Evolutionary conservation across 2,113 vertebrate genomes (phyloP).

Genomic region (Hiodon alosoides): DNA sequence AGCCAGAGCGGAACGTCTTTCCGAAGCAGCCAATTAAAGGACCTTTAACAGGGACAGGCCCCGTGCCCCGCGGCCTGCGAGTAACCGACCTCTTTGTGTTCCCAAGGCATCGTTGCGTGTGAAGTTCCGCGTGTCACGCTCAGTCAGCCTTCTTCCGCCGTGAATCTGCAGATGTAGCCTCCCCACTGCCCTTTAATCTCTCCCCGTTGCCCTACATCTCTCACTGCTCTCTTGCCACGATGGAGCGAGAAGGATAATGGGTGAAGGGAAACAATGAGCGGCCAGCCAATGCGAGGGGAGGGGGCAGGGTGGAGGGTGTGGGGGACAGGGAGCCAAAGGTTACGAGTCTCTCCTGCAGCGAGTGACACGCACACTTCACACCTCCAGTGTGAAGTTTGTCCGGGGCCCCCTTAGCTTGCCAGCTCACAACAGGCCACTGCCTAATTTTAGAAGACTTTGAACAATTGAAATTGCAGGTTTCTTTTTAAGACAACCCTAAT

Average conservation of each 20-base stretch:
- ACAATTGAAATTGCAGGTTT: conserved; percentile 36
- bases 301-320: background rate
- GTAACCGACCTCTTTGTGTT: no score
- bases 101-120: no score
- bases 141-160: no score
- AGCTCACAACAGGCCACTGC: conserved; percentile 12
- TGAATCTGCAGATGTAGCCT: no score
- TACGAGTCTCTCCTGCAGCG: conserved; percentile 20
- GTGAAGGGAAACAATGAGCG: background rate
- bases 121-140: no score
- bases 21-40: no score
- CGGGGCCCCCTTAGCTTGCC: conserved; percentile 14
- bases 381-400: conserved; percentile 32
- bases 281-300: background rate
- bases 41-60: no score
- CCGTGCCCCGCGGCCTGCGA: no score
- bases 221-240: no score
- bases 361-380: conserved; percentile 35
- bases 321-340: background rate
- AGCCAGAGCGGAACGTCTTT: no score
- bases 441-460: conserved; percentile 36
- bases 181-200: no score
- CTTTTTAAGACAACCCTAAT: conserved; percentile 38
- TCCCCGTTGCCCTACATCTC: no score
- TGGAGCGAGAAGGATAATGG: background rate